Evolutionary conservation across 1,140 invertebrate genomes (phyloP).

Genomic region (Trigoniulus corallinus): DNA sequence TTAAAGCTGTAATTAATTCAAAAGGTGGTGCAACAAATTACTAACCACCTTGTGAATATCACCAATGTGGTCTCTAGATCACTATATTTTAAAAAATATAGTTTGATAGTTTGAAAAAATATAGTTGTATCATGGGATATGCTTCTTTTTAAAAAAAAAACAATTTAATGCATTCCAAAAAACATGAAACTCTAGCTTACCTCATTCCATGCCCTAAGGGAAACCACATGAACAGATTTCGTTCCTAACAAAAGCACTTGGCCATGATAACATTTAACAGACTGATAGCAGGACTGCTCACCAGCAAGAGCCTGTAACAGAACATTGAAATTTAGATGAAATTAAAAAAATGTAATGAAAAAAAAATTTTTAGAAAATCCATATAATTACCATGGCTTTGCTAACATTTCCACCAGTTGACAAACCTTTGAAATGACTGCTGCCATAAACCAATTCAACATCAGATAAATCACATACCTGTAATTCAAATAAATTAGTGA

Average conservation of each 20-base stretch:
- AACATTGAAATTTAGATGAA: not conserved
- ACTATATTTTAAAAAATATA: no score
- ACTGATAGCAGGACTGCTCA: slow-evolving; percentile 77
- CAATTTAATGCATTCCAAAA: no score
- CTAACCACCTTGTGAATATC: no score
- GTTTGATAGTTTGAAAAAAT: no score
- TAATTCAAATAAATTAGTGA: slow-evolving; percentile 20
- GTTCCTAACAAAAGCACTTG: slow-evolving; percentile 72
- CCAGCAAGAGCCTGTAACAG: slow-evolving; percentile 52
- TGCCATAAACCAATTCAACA: slow-evolving; percentile 70
- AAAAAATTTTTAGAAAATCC: slow-evolving; percentile 7
- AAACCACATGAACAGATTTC: slow-evolving; percentile 33
- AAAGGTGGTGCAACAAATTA: no score
- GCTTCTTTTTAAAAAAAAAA: no score
- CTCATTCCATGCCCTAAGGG: slow-evolving; percentile 25
- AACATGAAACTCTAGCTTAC: not conserved
- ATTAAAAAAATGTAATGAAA: not conserved
- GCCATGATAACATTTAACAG: slow-evolving; percentile 58
- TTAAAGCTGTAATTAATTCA: no score
- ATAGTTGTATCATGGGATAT: no score
- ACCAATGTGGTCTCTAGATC: no score
- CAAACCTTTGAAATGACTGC: slow-evolving; percentile 76
- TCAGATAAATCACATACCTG: slow-evolving; percentile 63
- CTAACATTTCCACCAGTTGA: slow-evolving; percentile 59
- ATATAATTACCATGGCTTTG: slow-evolving; percentile 41